A percentile compares a stretch with the other conserved stretches of the same genome.
Evolutionary conservation across 2,797 vertebrate genomes (phyloP).

Genomic region (Sorex maritimensis): DNA sequence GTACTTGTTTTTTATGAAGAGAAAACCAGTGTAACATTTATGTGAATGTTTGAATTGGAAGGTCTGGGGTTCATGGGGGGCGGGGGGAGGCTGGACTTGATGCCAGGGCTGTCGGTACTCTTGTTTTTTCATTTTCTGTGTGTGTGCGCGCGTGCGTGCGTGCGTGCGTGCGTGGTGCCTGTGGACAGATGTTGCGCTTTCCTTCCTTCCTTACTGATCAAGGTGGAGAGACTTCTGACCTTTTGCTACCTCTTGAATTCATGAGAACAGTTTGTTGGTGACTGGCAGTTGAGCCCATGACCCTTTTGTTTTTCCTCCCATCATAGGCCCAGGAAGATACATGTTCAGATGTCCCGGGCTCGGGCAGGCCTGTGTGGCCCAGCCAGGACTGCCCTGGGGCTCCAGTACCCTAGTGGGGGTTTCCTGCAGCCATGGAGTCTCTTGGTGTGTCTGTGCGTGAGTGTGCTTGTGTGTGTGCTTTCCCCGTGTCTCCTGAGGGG

Average conservation of each 20-base stretch:
- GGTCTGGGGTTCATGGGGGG: slow-evolving; percentile 90
- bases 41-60: slow-evolving; percentile 98
- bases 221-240: slow-evolving; percentile 93
- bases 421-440: background rate
- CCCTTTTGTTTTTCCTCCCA: slow-evolving; percentile 73
- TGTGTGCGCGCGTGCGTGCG: slow-evolving; percentile 79
- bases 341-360: background rate
- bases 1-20: slow-evolving; percentile 93
- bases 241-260: slow-evolving; percentile 98
- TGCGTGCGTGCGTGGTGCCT: slow-evolving; percentile 66
- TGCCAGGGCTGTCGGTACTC: slow-evolving; percentile 93
- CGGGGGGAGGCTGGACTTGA: slow-evolving; percentile 90
- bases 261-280: slow-evolving; percentile 94
- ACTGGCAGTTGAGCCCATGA: slow-evolving; percentile 91
- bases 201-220: slow-evolving; percentile 88
- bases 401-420: background rate
- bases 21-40: slow-evolving; percentile 93
- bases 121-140: slow-evolving; percentile 84
- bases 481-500: too few species aligned
- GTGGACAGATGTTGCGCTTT: slow-evolving; percentile 76
- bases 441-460: too few species aligned
- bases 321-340: background rate
- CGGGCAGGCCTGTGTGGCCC: background rate
- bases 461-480: background rate
- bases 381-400: background rate